Conservation (phyloP, 1,140 invertebrate genomes). For the Theocolax elegans region DNA sequence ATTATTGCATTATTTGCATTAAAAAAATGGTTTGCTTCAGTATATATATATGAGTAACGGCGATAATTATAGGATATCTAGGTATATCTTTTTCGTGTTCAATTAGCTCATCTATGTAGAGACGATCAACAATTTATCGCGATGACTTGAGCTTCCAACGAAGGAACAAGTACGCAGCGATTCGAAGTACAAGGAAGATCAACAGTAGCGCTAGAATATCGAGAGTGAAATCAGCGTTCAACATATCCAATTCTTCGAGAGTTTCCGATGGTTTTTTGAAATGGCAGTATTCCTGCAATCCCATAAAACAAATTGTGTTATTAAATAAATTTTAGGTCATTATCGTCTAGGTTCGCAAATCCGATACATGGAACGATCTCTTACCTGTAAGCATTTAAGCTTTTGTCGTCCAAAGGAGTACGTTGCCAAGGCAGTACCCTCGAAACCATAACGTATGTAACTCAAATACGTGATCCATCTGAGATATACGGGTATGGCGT, state of each 20-base stretch:
- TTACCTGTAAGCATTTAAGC: constrained; percentile 79
- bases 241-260: constrained; percentile 89
- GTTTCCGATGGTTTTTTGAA: constrained; percentile 91
- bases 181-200: constrained; percentile 88
- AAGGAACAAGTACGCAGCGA: constrained; percentile 91
- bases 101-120: no score
- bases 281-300: constrained; percentile 80
- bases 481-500: constrained; percentile 94
- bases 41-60: not conserved
- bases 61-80: constrained; percentile 4
- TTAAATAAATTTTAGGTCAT: no score
- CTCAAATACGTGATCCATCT: constrained; percentile 96
- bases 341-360: no score
- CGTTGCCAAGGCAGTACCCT: constrained; percentile 92
- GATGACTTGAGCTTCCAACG: constrained; percentile 86
- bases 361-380: no score
- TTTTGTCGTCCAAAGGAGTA: constrained; percentile 88
- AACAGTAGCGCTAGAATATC: constrained; percentile 86
- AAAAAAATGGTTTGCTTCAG: no score
- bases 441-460: constrained; percentile 95
- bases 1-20: constrained; percentile 1
- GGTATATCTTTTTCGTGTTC: not conserved
- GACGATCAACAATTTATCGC: constrained; percentile 68
- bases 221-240: constrained; percentile 78
- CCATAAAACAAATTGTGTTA: not conserved